Evolutionary conservation across 2,113 vertebrate genomes (phyloP), one percentile per base, ranked within the genome.

Genomic region (Turnix velox): DNA sequence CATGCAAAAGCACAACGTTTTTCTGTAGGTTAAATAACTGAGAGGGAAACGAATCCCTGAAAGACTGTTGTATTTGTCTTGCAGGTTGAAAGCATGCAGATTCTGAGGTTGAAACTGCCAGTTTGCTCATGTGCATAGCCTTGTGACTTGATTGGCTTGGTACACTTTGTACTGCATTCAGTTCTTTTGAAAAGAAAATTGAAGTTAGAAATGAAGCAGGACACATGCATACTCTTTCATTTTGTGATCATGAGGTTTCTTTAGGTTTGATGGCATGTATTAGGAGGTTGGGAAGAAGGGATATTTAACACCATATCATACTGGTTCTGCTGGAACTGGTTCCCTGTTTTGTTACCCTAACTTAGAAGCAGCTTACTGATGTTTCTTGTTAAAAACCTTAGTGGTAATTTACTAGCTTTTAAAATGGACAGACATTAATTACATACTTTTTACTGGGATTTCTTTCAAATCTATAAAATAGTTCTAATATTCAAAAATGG

Each of bases 231-330:
- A 4, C 30, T 79, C 4, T 30, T 67, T 58, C 42, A 3, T 49
- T 82, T 75, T 17, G 3, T 45, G 51, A 5, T 49, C 25, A 57
- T 18, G 31, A 61, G 9, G 4, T 85, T 14, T 68, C n/a, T n/a
- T n/a, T n/a, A n/a, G n/a, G n/a, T n/a, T n/a, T n/a, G n/a, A n/a
- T n/a, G n/a, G 9, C 52, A 18, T 58, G 12, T 79, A 7, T 10
- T 67, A 5, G 3, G 5, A 7, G 5, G 3, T 19, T 2, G 3
- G 15, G 19, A 28, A 6, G 7, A 10, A 65, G 14, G 2, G 6
- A 1, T 63, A 9, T 59, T 76, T 4, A 37, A 31, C 17, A 31
- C 25, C 3, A 3, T 3, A 2, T 12, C 7, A 24, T 11, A 4
- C 24, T 67, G 11, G 8, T 48, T 87, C 27, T 68, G 20, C 55